Conservation (phyloP, 2,797 vertebrate genomes). For the Carcharodon carcharias region DNA sequence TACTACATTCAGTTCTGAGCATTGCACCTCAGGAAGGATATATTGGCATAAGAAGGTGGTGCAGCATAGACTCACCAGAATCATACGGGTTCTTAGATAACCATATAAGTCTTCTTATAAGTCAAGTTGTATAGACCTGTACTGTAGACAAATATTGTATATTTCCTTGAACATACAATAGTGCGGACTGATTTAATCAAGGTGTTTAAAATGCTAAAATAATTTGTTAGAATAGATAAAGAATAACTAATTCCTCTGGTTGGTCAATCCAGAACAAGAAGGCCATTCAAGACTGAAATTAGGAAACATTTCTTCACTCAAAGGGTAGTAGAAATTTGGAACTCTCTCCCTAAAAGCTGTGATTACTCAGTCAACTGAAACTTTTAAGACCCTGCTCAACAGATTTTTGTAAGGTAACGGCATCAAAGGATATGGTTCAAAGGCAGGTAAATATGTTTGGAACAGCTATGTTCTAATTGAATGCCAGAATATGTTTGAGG, state of each 20-base stretch:
- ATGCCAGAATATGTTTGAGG: neutral
- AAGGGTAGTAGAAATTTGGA: neutral
- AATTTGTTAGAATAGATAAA: neutral
- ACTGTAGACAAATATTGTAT: no score
- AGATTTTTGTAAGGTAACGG: neutral
- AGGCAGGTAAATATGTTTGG: neutral
- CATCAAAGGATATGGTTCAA: neutral
- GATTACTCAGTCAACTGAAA: neutral
- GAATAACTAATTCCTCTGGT: neutral
- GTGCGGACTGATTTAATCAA: neutral
- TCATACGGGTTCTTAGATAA: no score
- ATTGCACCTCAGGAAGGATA: no score
- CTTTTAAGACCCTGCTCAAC: neutral
- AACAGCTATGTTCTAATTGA: neutral
- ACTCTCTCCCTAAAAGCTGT: neutral
- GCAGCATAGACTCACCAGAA: no score
- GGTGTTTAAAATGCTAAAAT: neutral
- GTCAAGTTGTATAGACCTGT: no score
- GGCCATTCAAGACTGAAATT: neutral
- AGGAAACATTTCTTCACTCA: neutral
- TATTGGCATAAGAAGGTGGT: no score
- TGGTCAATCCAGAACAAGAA: no score
- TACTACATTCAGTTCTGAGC: no score
- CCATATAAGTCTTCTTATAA: no score
- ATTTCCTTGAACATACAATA: no score